Percentiles rank a stretch among this genome's conserved stretches.
Conservation (phyloP, 2,113 vertebrate genomes). For the Pristiophorus japonicus region DNA sequence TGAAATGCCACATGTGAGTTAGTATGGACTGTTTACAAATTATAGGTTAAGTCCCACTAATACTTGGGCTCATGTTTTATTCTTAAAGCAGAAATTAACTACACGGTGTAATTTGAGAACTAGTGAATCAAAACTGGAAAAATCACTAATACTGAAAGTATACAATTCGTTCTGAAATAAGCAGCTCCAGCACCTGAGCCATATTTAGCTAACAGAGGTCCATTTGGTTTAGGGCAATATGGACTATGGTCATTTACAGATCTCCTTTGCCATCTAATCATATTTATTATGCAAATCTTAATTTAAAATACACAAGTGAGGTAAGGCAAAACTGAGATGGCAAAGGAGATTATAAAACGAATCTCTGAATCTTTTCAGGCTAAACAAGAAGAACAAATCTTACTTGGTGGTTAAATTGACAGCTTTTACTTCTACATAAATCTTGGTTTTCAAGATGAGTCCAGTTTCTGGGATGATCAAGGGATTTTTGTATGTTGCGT, state of each 20-base stretch:
- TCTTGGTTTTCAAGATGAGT: constrained; percentile 52
- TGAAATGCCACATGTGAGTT: background rate
- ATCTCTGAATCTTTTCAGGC: background rate
- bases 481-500: constrained; percentile 44
- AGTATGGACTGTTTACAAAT: background rate
- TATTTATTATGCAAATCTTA: too few relatives aligned
- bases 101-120: background rate
- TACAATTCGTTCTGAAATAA: background rate
- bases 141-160: background rate
- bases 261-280: too few relatives aligned
- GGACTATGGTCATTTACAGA: too few relatives aligned
- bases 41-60: background rate
- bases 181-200: too few relatives aligned
- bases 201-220: too few relatives aligned
- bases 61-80: background rate
- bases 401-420: constrained; percentile 61
- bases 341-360: background rate
- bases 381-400: constrained; percentile 37
- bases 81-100: background rate
- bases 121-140: background rate
- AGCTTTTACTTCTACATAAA: constrained; percentile 61
- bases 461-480: constrained; percentile 50
- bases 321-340: too few relatives aligned
- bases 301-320: too few relatives aligned
- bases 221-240: too few relatives aligned